A percentile compares a stretch with the other conserved stretches of the same genome.
Evolutionary conservation across 2,888 invertebrate species (phyloP).

Genomic region (Rhamphomyia laevipes): DNA sequence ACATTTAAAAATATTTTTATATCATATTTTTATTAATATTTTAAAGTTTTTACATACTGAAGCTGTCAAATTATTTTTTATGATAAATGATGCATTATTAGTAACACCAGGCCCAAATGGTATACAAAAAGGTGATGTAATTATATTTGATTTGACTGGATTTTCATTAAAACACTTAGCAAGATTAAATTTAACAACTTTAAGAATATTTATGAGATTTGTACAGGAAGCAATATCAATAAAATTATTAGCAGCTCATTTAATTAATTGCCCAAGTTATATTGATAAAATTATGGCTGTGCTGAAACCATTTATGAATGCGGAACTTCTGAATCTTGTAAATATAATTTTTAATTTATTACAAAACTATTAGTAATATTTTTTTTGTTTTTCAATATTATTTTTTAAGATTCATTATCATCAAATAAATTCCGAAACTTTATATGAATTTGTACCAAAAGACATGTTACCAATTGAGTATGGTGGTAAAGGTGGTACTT

Average conservation of each 20-base stretch:
- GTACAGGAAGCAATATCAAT: slow-evolving; percentile 58
- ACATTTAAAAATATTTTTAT: neutral
- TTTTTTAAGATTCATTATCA: slow-evolving; percentile 43
- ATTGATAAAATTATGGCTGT: slow-evolving; percentile 47
- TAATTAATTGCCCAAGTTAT: slow-evolving; percentile 49
- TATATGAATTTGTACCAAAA: slow-evolving; percentile 46
- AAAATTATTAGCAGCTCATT: slow-evolving; percentile 51
- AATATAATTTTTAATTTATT: slow-evolving; percentile 14
- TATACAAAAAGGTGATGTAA: slow-evolving; percentile 49
- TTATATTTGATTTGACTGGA: slow-evolving; percentile 56
- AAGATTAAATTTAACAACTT: slow-evolving; percentile 43
- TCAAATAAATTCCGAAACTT: slow-evolving; percentile 42
- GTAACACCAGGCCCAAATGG: slow-evolving; percentile 38
- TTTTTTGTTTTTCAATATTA: neutral
- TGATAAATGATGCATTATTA: neutral
- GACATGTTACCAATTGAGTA: slow-evolving; percentile 50
- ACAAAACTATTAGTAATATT: neutral
- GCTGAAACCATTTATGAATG: slow-evolving; percentile 48
- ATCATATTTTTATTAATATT: neutral
- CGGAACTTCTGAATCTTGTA: slow-evolving; percentile 45
- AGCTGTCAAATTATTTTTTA: neutral
- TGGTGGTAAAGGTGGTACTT: slow-evolving; percentile 43
- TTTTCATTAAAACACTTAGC: slow-evolving; percentile 49
- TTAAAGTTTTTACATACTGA: neutral
- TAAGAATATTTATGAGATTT: slow-evolving; percentile 53